Percentiles rank a stretch among this genome's conserved stretches.
Evolutionary conservation across 2,797 vertebrate genomes (phyloP).

Genomic region (Pygocentrus nattereri): DNA sequence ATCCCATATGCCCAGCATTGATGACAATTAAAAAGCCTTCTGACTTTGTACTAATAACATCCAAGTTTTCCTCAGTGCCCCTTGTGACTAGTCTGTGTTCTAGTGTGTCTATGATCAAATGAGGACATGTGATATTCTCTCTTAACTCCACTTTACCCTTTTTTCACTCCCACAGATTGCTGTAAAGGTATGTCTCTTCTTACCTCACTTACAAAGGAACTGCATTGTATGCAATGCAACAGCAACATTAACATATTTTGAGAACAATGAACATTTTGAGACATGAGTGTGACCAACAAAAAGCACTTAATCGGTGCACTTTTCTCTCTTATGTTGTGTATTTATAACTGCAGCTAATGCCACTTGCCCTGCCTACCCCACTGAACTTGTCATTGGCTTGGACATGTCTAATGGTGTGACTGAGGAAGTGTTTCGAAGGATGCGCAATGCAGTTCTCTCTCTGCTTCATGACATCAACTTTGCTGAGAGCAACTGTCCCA

Average conservation of each 20-base stretch:
- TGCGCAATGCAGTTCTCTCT: slow-evolving; percentile 76
- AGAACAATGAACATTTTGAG: not conserved
- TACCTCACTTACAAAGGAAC: not conserved
- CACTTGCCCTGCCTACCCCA: slow-evolving; percentile 83
- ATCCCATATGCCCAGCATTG: too few species aligned
- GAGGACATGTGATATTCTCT: not conserved
- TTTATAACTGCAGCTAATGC: slow-evolving; percentile 60
- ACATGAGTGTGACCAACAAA: not conserved
- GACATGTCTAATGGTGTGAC: slow-evolving; percentile 85
- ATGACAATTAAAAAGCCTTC: too few species aligned
- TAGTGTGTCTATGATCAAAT: not conserved
- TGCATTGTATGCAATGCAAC: too few species aligned
- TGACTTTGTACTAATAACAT: too few species aligned
- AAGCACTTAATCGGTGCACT: not conserved
- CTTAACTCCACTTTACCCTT: not conserved
- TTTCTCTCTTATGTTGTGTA: not conserved
- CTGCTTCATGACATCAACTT: slow-evolving; percentile 82
- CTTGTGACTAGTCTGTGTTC: too few species aligned
- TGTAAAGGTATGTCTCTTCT: slow-evolving; percentile 75
- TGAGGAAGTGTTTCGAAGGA: slow-evolving; percentile 77
- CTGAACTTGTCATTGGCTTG: slow-evolving; percentile 87
- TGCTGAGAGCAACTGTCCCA: slow-evolving; percentile 86
- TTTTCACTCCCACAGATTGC: slow-evolving; percentile 77
- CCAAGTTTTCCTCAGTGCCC: too few species aligned
- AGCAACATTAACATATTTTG: not conserved